These are phyloP conservation scores for Diaprepes abbreviatus DNA, from an alignment of 2,888 invertebrate species.

Conservation along the genomic window DNA sequence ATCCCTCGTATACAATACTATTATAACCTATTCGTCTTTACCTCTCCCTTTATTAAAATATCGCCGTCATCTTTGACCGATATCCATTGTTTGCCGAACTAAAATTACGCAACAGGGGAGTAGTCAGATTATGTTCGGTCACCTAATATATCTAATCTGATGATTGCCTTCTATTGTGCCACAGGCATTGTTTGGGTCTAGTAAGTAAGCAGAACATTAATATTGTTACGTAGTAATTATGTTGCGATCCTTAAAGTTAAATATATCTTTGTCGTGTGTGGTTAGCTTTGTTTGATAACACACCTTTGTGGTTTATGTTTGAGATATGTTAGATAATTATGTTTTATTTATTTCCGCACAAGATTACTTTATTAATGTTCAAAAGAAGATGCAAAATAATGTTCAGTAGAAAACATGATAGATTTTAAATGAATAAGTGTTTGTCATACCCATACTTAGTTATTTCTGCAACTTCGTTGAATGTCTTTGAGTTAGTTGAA, in stretches of 20 bases:
- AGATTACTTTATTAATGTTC: no score
- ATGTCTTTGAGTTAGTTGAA: no score
- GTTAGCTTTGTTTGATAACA: neutral
- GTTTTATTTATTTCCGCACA: no score
- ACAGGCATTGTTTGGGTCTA: neutral
- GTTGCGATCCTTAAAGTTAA: neutral
- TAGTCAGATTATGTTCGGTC: slow-evolving; percentile 1
- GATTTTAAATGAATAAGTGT: no score
- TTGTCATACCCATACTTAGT: no score
- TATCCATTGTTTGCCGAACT: neutral
- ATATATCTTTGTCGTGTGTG: neutral
- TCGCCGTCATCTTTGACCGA: neutral
- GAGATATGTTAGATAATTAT: no score
- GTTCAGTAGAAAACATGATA: no score
- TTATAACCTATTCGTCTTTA: no score
- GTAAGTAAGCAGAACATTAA: slow-evolving; percentile 2
- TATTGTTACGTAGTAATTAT: neutral
- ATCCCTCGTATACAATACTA: no score
- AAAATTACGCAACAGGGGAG: neutral
- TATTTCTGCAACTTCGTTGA: no score
- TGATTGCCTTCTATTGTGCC: neutral
- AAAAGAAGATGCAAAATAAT: no score
- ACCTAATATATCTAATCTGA: neutral
- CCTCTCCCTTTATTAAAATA: no score
- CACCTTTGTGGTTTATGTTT: neutral